Evolutionary conservation across 2,797 vertebrate genomes (phyloP), one percentile per base, ranked within the genome.

Genomic region (Nasua narica): DNA sequence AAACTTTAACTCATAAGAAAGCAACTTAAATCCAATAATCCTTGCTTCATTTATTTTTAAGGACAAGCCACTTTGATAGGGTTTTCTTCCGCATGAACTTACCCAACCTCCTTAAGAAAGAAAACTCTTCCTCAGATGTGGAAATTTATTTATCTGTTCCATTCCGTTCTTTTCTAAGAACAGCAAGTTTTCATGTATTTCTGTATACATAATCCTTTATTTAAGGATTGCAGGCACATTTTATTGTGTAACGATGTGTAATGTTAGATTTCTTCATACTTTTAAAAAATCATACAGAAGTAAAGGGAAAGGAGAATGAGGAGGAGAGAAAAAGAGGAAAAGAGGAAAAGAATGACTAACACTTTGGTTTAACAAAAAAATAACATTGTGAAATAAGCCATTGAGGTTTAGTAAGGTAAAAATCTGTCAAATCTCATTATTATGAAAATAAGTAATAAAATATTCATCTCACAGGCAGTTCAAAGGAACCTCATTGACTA

Each of bases 401-500:
- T 16, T 97, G 88, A 84, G 90, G 92, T 96, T 93, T 96, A 93
- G 70, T 92, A 92, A 97, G 65, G 87, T 97, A 97, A 90, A 97
- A 96, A 82, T 97, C 97, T 62, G 96, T 98, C 70, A 90, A 93
- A 97, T 76, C 92, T 97, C 60, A 91, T 37, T 97, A 86, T 96
- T 95, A 96, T 98, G 96, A 97, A 98, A 98, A 74, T 98, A 95
- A 98, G 48, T 98, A 98, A 96, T 96, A 95, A 97, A 94, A 70
- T 78, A 72, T 18, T 98, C 82, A 87, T 96, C 95, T 98, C 95
- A 93, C 52, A 87, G 72, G 27, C 79, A 96, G 78, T 96, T 96
- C 95, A 97, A 97, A 97, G 87, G 56, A 92, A 79, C 15, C 62
- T 10, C 77, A 84, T 65, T 94, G 90, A 83, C 90, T 86, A 67